These are phyloP conservation scores for Sinocyclocheilus anshuiensis DNA, from an alignment of 2,113 vertebrate species.

Conservation along the genomic window DNA sequence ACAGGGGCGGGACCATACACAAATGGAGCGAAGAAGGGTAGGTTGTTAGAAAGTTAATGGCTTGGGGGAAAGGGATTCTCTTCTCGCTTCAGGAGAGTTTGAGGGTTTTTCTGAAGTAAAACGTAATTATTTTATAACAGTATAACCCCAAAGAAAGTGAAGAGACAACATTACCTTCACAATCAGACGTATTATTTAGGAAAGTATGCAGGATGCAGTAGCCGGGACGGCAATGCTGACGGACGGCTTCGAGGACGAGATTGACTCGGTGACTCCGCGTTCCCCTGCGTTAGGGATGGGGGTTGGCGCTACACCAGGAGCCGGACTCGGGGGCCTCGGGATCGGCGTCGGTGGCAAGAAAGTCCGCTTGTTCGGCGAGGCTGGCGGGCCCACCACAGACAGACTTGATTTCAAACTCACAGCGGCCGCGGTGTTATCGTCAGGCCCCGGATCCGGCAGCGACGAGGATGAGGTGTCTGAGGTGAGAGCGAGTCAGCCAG, in stretches of 20 bases:
- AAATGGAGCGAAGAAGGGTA: slow-evolving; percentile 84
- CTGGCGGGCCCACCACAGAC: slow-evolving; percentile 83
- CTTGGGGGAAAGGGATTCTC: slow-evolving; percentile 85
- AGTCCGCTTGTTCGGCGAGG: slow-evolving; percentile 82
- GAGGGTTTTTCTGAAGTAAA: slow-evolving; percentile 83
- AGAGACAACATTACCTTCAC: slow-evolving; percentile 70
- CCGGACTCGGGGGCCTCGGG: slow-evolving; percentile 83
- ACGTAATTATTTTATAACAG: slow-evolving; percentile 71
- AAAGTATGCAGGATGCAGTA: slow-evolving; percentile 88
- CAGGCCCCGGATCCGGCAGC: slow-evolving; percentile 90
- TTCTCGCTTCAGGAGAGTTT: slow-evolving; percentile 86
- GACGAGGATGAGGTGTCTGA: slow-evolving; percentile 98
- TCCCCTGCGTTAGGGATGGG: slow-evolving; percentile 87
- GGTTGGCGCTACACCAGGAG: slow-evolving; percentile 83
- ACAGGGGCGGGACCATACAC: slow-evolving; percentile 70
- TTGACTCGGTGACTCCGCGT: slow-evolving; percentile 97
- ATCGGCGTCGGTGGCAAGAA: slow-evolving; percentile 82
- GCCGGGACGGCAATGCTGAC: slow-evolving; percentile 89
- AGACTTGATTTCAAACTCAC: slow-evolving; percentile 92
- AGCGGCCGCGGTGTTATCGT: slow-evolving; percentile 89
- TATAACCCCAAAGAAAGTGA: slow-evolving; percentile 71
- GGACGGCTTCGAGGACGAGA: slow-evolving; percentile 94
- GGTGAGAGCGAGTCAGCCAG: slow-evolving; percentile 73
- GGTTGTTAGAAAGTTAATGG: slow-evolving; percentile 99
- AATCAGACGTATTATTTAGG: slow-evolving; percentile 75